phyloP scores from a whole-genome alignment of 1,140 invertebrate genomes.

The Drosophila teissieri region DNA sequence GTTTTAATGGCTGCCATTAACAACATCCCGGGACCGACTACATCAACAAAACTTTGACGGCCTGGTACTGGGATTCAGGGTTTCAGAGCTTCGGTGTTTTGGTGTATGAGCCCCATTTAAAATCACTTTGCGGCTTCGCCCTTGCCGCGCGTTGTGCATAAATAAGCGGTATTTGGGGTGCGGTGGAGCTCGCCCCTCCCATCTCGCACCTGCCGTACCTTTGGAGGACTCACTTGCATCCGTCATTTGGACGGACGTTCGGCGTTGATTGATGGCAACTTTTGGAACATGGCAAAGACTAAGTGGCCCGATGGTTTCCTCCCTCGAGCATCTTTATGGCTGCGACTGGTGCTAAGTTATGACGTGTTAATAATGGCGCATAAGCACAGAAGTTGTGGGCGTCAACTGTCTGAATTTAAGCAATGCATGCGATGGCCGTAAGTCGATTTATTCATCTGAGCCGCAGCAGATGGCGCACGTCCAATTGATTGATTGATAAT shows the following conservation, averaged over 20 bases:
- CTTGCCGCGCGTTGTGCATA: constrained; percentile 64
- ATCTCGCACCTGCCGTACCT: background rate
- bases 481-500: background rate
- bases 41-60: constrained; percentile 34
- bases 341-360: constrained; percentile 52
- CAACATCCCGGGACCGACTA: background rate
- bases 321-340: constrained; percentile 44
- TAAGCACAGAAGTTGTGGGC: constrained; percentile 60
- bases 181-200: background rate
- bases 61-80: constrained; percentile 2
- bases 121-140: constrained; percentile 64
- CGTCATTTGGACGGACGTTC: constrained; percentile 33
- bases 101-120: constrained; percentile 51
- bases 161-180: constrained; percentile 49
- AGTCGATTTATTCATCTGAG: constrained; percentile 1
- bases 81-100: constrained; percentile 3
- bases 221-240: constrained; percentile 18
- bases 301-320: constrained; percentile 37
- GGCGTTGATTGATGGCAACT: constrained; percentile 60
- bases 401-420: constrained; percentile 41
- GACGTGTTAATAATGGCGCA: constrained; percentile 73
- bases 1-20: constrained; percentile 24
- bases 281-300: constrained; percentile 40
- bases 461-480: background rate
- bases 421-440: constrained; percentile 27